Base-by-base conservation (phyloP, 1,140 invertebrate genomes). In the Brachionus koreanus region DNA sequence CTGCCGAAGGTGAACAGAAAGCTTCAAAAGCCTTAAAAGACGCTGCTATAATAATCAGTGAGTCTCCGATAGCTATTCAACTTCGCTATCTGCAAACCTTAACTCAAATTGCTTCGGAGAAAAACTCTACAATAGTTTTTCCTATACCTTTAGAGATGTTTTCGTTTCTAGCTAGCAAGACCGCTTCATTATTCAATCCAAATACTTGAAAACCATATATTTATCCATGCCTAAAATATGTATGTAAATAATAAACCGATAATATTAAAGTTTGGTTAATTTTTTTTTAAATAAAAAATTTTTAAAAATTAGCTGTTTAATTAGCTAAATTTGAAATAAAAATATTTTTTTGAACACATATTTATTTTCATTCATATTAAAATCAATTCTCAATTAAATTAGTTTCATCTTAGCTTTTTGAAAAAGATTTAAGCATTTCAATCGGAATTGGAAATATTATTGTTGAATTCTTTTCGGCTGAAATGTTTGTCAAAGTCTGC, bases 41-140 rank as follows among this genome's bases (percentile, higher is more conserved):
- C 13, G 82, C 76, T 1, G 82, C 83, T 10, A 25, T 49, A 6
- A 43, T 83, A 5, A 83, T 83, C 0, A 52, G 49, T 7, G 49
- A 57, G 72, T 86, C 86, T 83, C 94, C 94, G n/a, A 93, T 93
- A 9, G 94, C 95, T 2, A 88, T 96, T 52, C 95, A 96, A 89
- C 91, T 95, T 1, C 87, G 91, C 13, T 91, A 92, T 85, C 85
- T 92, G 25, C 92, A 97, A 90, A 96, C 95, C 5, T 89, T 98
- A 76, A 97, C 94, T 88, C 93, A 94, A 12, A 97, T 98, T 87
- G 95, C 95, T 61, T 94, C 95, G 1, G 96, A 98, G 90, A 98
- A 98, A 90, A 98, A 97, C 88, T 97, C 96, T 3, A 98, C 96
- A 7, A 98, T 98, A 85, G 94, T 98, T 82, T 98, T 98, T 89